Evolutionary conservation across 2,113 vertebrate genomes (phyloP), one percentile per base, ranked within the genome.

Genomic region (Macquaria ambigua): DNA sequence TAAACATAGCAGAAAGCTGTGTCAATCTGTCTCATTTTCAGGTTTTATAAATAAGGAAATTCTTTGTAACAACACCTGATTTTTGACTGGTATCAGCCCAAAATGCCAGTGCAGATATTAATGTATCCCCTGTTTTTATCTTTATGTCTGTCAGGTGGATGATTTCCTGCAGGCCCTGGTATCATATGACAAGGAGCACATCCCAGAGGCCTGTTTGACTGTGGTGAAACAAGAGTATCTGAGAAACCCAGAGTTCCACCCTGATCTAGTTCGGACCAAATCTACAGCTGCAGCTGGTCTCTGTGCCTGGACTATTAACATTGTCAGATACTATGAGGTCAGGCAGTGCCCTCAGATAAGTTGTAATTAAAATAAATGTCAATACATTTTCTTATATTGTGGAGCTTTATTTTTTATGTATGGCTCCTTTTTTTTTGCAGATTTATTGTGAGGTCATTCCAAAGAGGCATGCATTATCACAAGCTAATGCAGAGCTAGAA

Each of bases 261-360:
- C 95, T 23, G 96, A 96, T 89, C 92, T 95, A 39, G 91, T 97
- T 90, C 90, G 37, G 61, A 96, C 94, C 78, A 97, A 98, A 89
- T 97, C 95, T 71, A 97, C 96, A 79, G 96, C 96, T 84, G 96
- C 97, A 25, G 96, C 97, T 84, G 97, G 96, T 66, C 96, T 97
- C 77, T 97, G 96, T 91, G 96, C 95, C 56, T 97, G 96, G 96
- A 91, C 93, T 85, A 96, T 97, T 90, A 97, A 96, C 91, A 97
- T 87, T 66, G 90, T 96, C 82, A 96, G 95, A 90, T 97, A 97
- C 91, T 96, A 95, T 23, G 95, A 97, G 96, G 96, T 97, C 89
- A 92, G 90, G 16, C 11, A 53, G 31, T 21, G 9, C 31, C 23
- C 56, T 74, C 6, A 74, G 8, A 85, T 16, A 53, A 21, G 8